Evolutionary conservation across 2,113 vertebrate genomes (phyloP).

Genomic region (Neoarius graeffei): DNA sequence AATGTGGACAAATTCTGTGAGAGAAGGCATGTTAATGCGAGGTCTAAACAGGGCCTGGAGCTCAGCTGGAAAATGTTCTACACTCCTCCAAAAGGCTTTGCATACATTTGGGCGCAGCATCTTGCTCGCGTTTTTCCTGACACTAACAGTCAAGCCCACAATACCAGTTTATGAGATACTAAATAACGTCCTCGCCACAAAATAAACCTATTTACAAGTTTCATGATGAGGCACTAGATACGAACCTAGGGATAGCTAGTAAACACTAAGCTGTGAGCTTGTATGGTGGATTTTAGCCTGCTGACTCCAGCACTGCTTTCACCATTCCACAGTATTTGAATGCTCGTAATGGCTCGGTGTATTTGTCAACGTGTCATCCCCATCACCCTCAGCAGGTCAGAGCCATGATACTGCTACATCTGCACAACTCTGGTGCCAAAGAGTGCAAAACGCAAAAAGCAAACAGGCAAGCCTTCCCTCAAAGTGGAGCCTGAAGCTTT

Average conservation of each 20-base stretch:
- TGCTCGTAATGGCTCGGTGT: neutral
- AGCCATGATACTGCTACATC: neutral
- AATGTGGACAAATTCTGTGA: neutral
- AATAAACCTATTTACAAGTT: neutral
- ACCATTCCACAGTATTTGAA: neutral
- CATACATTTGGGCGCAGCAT: slow-evolving; percentile 63
- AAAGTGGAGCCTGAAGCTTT: neutral
- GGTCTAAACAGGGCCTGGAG: slow-evolving; percentile 14
- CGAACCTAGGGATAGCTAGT: neutral
- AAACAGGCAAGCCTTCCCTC: neutral
- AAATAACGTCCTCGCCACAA: neutral
- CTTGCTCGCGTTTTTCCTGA: neutral
- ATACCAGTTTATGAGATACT: neutral
- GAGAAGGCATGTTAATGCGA: neutral
- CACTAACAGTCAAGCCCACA: neutral
- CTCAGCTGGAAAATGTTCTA: slow-evolving; percentile 62
- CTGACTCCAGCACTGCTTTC: slow-evolving; percentile 26
- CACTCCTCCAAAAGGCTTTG: slow-evolving; percentile 66
- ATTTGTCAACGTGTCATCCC: neutral
- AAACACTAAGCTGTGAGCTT: neutral
- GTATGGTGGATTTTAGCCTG: neutral
- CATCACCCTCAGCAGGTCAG: neutral
- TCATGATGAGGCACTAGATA: neutral
- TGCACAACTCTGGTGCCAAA: neutral
- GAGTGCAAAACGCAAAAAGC: neutral